A percentile compares a stretch with the other conserved stretches of the same genome.
Conservation (phyloP, 2,888 invertebrate genomes). For the Xanthia togata region DNA sequence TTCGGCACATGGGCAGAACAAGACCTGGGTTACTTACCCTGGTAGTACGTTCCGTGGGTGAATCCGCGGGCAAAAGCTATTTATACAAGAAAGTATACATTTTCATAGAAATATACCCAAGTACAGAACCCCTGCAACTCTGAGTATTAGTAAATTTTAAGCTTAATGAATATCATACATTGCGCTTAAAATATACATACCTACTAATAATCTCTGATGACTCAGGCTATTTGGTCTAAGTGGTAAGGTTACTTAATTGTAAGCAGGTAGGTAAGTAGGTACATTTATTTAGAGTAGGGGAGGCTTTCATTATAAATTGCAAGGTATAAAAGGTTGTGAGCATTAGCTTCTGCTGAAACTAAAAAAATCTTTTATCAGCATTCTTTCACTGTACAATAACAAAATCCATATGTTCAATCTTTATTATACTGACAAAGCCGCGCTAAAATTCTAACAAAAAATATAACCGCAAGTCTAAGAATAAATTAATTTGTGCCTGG, state of each 20-base stretch:
- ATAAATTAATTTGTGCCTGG: conserved; percentile 46
- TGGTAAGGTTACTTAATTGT: conserved; percentile 10
- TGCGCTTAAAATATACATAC: neutral
- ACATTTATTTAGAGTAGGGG: neutral
- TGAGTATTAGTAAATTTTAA: neutral
- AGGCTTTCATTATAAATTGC: conserved; percentile 6
- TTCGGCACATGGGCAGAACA: too few species aligned
- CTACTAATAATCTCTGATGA: neutral
- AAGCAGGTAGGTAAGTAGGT: neutral
- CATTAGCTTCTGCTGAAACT: conserved; percentile 8
- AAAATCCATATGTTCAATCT: neutral
- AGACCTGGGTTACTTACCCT: too few species aligned
- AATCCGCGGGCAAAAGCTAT: too few species aligned
- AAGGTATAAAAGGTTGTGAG: conserved; percentile 6
- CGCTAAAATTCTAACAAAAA: neutral
- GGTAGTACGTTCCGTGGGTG: too few species aligned
- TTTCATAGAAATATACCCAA: neutral
- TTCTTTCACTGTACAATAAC: neutral
- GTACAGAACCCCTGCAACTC: neutral
- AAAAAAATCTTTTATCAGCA: neutral
- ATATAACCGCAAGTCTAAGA: conserved; percentile 14
- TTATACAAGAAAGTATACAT: neutral
- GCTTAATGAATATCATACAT: conserved; percentile 8
- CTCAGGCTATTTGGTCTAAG: conserved; percentile 10
- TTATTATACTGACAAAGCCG: neutral